These are phyloP conservation scores for Phaedon cochleariae DNA, from an alignment of 2,888 invertebrate species.

Conservation along the genomic window DNA sequence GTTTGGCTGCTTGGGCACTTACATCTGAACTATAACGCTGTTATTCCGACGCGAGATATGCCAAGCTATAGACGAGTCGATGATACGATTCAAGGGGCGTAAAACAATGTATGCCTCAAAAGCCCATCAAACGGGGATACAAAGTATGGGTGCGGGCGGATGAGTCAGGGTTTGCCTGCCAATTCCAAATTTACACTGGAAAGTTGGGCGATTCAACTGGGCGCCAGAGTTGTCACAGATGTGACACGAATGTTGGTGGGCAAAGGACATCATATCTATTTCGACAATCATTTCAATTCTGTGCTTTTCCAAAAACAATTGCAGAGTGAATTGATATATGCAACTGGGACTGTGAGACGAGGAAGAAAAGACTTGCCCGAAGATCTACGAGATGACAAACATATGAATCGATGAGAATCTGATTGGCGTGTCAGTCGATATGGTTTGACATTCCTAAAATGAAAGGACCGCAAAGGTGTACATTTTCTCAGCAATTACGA, in stretches of 20 bases:
- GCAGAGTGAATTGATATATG: constrained; percentile 11
- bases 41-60: not conserved
- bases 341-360: constrained; percentile 12
- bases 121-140: constrained; percentile 51
- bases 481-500: constrained; percentile 9
- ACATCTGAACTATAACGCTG: constrained; percentile 17
- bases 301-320: constrained; percentile 15
- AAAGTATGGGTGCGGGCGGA: constrained; percentile 44
- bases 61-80: constrained; percentile 38
- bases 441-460: not conserved
- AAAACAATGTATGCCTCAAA: constrained; percentile 50
- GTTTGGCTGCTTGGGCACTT: constrained; percentile 13
- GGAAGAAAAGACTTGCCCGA: constrained; percentile 12
- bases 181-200: constrained; percentile 47
- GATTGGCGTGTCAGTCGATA: constrained; percentile 9
- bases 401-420: constrained; percentile 27
- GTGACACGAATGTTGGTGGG: constrained; percentile 16
- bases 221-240: constrained; percentile 2
- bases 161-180: constrained; percentile 31
- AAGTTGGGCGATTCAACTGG: constrained; percentile 35
- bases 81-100: constrained; percentile 40
- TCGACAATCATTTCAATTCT: constrained; percentile 40
- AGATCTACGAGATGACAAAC: constrained; percentile 13
- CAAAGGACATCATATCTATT: constrained; percentile 37
- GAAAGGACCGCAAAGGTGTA: constrained; percentile 9